Conservation (phyloP, 2,113 vertebrate species). For the Micromys minutus region DNA sequence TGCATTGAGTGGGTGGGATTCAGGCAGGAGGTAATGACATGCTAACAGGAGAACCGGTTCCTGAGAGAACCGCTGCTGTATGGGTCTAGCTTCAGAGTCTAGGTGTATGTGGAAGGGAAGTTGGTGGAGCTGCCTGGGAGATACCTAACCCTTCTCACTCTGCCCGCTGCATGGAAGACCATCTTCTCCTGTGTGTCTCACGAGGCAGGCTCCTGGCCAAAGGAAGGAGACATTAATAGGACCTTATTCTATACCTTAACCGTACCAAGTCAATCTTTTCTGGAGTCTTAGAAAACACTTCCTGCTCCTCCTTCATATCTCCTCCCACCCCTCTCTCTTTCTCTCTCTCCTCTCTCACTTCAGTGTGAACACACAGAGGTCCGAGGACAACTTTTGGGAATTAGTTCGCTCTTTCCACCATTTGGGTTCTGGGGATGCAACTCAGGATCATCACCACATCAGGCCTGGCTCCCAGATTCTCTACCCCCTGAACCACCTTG, state of each 20-base stretch:
- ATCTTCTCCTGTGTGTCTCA: not conserved
- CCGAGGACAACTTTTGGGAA: not conserved
- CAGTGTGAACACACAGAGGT: not conserved
- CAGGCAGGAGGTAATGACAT: not conserved
- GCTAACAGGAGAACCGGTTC: no score
- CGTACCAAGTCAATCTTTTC: not conserved
- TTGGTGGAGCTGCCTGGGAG: not conserved
- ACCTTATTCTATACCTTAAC: not conserved
- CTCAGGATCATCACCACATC: no score
- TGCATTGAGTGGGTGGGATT: not conserved
- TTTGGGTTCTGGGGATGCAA: not conserved
- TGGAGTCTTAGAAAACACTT: not conserved
- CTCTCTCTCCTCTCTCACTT: no score
- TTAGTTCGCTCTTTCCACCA: not conserved
- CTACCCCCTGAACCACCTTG: not conserved
- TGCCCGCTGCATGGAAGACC: no score
- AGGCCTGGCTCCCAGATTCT: not conserved
- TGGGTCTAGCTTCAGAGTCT: not conserved
- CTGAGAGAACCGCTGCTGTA: not conserved
- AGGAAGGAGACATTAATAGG: not conserved
- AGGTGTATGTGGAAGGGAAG: not conserved
- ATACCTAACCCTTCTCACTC: fast-evolving
- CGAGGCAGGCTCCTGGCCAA: not conserved
- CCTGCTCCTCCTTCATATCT: no score
- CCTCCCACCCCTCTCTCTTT: no score